phyloP scores from a whole-genome alignment of 2,888 invertebrate genomes.

The Cataglyphis altisquamis region DNA sequence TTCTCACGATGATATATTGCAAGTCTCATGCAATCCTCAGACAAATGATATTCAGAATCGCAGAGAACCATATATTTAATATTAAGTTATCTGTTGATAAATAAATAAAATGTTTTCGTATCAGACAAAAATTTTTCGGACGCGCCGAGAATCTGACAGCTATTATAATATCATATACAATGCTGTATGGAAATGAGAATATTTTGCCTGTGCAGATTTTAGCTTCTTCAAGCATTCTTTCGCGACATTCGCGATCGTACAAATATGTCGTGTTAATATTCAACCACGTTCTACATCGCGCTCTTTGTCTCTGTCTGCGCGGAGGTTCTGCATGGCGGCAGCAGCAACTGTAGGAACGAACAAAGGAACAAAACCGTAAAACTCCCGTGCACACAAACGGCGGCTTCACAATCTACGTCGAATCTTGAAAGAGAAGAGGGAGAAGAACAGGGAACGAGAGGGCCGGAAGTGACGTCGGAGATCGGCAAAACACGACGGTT shows the following conservation, averaged over 20 bases:
- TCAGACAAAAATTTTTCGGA: not conserved
- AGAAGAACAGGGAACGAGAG: conserved; percentile 57
- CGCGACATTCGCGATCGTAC: not conserved
- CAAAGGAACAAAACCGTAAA: conserved; percentile 73
- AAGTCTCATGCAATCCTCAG: not conserved
- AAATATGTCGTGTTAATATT: conserved; percentile 42
- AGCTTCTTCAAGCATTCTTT: not conserved
- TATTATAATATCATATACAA: not conserved
- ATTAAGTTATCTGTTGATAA: not conserved
- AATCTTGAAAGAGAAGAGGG: conserved; percentile 67
- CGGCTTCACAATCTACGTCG: conserved; percentile 70
- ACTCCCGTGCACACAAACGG: conserved; percentile 70
- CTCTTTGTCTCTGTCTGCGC: conserved; percentile 18
- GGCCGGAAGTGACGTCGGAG: conserved; percentile 75
- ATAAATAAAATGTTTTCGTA: not conserved
- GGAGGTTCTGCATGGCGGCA: conserved; percentile 22
- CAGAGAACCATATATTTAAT: not conserved
- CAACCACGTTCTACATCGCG: conserved; percentile 23
- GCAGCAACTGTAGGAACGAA: conserved; percentile 63
- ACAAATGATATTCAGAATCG: not conserved
- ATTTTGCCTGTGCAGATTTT: not conserved
- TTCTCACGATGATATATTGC: not conserved
- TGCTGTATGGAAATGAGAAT: not conserved
- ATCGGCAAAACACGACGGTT: conserved; percentile 63
- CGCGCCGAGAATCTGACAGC: not conserved